Percentiles rank a stretch among this genome's conserved stretches.
phyloP scores from a whole-genome alignment of 2,113 vertebrate genomes.

The Thunnus maccoyii region DNA sequence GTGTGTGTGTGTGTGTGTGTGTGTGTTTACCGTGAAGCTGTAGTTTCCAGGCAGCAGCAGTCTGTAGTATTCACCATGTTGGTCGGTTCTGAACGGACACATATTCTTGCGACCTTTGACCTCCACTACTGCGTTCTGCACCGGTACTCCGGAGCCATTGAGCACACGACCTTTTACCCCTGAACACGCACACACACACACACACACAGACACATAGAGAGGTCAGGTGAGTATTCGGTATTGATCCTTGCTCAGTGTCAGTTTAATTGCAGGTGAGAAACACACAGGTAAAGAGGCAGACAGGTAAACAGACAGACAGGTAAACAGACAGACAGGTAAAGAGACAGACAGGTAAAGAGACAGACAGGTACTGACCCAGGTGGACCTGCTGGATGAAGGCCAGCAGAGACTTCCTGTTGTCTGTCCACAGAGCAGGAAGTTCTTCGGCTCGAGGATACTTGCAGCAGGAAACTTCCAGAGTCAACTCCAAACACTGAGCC shows the following conservation, averaged over 20 bases:
- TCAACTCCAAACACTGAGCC: slow-evolving; percentile 95
- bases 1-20: background rate
- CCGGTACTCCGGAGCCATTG: slow-evolving; percentile 81
- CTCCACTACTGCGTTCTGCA: slow-evolving; percentile 89
- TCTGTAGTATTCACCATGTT: slow-evolving; percentile 92
- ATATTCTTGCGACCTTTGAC: slow-evolving; percentile 87
- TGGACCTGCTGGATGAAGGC: slow-evolving; percentile 94
- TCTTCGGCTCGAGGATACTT: slow-evolving; percentile 89
- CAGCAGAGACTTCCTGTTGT: slow-evolving; percentile 89
- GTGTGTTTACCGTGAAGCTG: slow-evolving; percentile 87
- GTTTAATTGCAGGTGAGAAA: background rate
- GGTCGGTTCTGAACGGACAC: slow-evolving; percentile 90
- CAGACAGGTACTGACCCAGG: slow-evolving; percentile 85
- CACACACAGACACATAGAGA: slow-evolving; percentile 1
- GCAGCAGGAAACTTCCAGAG: slow-evolving; percentile 95
- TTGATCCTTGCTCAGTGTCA: background rate
- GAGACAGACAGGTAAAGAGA: background rate
- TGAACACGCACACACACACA: slow-evolving; percentile 63
- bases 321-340: no score
- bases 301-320: no score
- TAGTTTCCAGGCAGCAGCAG: slow-evolving; percentile 93
- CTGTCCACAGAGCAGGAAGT: slow-evolving; percentile 89
- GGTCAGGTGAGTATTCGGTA: background rate
- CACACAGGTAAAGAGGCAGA: background rate
- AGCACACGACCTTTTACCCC: slow-evolving; percentile 95